These are phyloP conservation scores for Gastracanthus pulcherrimus DNA, from an alignment of 2,888 invertebrate genomes.

Conservation along the genomic window DNA sequence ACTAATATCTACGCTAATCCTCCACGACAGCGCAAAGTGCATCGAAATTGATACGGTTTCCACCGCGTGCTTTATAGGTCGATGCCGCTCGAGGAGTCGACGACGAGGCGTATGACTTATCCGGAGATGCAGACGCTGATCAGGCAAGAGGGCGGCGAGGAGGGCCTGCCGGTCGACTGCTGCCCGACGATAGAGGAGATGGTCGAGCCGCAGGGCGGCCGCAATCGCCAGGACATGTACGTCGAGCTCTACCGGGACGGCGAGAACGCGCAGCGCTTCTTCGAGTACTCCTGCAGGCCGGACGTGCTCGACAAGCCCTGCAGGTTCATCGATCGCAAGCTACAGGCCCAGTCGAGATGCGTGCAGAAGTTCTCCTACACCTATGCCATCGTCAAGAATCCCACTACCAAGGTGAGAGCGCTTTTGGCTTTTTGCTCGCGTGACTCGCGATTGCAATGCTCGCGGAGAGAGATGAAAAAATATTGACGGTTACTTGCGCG, in stretches of 20 bases:
- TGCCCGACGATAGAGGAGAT: conserved; percentile 89
- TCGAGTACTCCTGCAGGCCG: conserved; percentile 88
- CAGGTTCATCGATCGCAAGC: conserved; percentile 85
- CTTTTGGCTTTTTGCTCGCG: no score
- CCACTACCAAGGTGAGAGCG: conserved; percentile 71
- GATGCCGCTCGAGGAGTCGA: conserved; percentile 74
- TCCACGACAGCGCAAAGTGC: no score
- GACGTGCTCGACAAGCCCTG: conserved; percentile 87
- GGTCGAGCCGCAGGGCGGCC: conserved; percentile 88
- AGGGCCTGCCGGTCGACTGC: conserved; percentile 83
- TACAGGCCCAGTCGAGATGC: conserved; percentile 86
- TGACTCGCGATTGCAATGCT: no score
- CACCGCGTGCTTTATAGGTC: no score
- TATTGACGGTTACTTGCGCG: no score
- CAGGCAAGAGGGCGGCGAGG: conserved; percentile 79
- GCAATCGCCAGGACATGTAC: conserved; percentile 85
- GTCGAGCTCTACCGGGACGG: conserved; percentile 88
- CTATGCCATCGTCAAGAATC: conserved; percentile 88
- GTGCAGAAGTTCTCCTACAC: conserved; percentile 91
- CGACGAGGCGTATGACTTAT: conserved; percentile 80
- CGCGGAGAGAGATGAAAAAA: neutral
- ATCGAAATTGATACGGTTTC: no score
- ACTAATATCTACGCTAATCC: no score
- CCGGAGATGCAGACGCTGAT: conserved; percentile 84
- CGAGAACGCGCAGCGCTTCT: conserved; percentile 85